Conservation (phyloP, 2,888 invertebrate genomes). For the Diplazon laetatorius region DNA sequence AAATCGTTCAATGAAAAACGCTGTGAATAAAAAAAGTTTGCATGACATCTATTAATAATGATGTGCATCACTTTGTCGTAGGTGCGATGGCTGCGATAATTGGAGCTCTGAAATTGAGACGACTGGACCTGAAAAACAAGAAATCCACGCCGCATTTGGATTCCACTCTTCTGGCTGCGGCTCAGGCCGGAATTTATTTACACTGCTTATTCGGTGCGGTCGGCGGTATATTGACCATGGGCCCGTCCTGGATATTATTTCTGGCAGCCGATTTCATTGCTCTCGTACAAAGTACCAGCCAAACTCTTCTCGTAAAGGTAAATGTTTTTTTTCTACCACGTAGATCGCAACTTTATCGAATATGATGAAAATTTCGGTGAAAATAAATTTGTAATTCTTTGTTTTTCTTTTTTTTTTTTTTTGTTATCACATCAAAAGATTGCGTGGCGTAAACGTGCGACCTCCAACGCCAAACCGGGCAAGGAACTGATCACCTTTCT, state of each 20-base stretch:
- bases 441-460: slow-evolving; percentile 89
- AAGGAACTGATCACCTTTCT: slow-evolving; percentile 93
- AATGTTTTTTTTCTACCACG: no score
- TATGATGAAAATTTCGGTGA: background rate
- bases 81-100: slow-evolving; percentile 74
- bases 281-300: slow-evolving; percentile 90
- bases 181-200: slow-evolving; percentile 92
- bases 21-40: background rate
- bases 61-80: slow-evolving; percentile 37
- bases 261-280: slow-evolving; percentile 90
- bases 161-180: slow-evolving; percentile 91
- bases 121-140: slow-evolving; percentile 73
- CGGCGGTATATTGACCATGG: slow-evolving; percentile 83
- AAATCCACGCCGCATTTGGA: slow-evolving; percentile 85
- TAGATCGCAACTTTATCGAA: background rate
- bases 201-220: slow-evolving; percentile 67
- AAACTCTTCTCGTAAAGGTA: slow-evolving; percentile 89
- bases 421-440: no score
- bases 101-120: slow-evolving; percentile 73
- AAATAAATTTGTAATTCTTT: slow-evolving; percentile 1
- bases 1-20: background rate
- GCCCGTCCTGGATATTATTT: slow-evolving; percentile 85
- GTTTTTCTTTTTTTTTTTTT: no score
- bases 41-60: background rate
- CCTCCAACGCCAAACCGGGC: slow-evolving; percentile 90